Conservation (phyloP, 2,113 vertebrate species). For the Diglossa brunneiventris region DNA sequence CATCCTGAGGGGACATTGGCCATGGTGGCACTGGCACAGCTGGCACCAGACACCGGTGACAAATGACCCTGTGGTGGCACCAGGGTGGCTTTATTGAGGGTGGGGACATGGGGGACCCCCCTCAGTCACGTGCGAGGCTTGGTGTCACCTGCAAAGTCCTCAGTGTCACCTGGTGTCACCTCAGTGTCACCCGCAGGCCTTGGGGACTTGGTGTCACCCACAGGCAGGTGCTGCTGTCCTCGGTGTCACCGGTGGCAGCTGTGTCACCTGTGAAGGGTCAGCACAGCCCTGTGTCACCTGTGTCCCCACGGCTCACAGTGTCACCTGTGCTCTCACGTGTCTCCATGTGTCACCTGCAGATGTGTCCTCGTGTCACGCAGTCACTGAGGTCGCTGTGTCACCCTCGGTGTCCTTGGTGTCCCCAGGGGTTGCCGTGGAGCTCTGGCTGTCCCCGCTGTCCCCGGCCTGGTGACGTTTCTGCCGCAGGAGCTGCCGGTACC, state of each 20-base stretch:
- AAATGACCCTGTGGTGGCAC: not conserved
- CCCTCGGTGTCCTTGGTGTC: not conserved
- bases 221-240: not conserved
- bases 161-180: not conserved
- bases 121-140: fast-evolving
- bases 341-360: not conserved
- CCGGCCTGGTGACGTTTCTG: not conserved
- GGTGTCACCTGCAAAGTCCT: not conserved
- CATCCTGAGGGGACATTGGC: no score
- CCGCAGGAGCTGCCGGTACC: not conserved
- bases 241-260: fast-evolving
- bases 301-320: not conserved
- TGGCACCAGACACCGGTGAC: not conserved
- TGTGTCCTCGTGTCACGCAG: not conserved
- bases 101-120: not conserved
- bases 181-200: not conserved
- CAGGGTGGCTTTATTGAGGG: not conserved
- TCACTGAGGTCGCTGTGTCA: not conserved
- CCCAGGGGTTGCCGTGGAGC: not conserved
- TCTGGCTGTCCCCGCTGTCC: not conserved
- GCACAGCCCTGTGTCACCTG: not conserved
- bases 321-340: no score
- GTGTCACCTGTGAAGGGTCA: not conserved
- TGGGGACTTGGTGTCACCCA: not conserved
- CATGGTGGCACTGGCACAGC: not conserved